Evolutionary conservation across 2,797 vertebrate species (phyloP).

Genomic region (Phataginus tricuspis): DNA sequence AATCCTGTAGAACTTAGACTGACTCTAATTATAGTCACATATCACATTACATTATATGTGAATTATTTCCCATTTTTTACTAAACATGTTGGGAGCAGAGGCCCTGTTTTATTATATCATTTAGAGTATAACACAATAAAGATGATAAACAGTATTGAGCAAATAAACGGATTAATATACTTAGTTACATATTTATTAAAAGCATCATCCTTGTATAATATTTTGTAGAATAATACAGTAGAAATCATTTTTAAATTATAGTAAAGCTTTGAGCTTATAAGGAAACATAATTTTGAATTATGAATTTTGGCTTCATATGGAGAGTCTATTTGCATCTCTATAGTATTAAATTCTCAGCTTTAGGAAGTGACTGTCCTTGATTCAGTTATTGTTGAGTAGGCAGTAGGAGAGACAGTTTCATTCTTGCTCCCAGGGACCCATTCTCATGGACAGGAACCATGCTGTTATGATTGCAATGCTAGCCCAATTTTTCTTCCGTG

Average conservation of each 20-base stretch:
- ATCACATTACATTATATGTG: background rate
- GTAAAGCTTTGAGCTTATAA: background rate
- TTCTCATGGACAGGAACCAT: accelerated
- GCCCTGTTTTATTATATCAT: background rate
- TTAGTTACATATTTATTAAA: background rate
- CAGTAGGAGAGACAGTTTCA: background rate
- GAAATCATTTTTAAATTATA: background rate
- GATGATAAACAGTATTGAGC: background rate
- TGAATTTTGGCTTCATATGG: background rate
- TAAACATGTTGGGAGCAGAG: background rate
- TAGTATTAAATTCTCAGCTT: background rate
- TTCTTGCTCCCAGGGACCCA: background rate
- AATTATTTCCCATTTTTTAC: background rate
- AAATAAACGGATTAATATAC: background rate
- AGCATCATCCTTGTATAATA: background rate
- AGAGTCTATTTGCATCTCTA: background rate
- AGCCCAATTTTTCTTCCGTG: background rate
- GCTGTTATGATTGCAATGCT: background rate
- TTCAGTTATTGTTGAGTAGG: background rate
- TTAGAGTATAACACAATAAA: background rate
- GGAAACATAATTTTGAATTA: background rate
- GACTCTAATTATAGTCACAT: background rate
- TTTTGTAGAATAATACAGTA: background rate
- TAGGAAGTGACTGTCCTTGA: background rate
- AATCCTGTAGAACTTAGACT: background rate